These are phyloP conservation scores for Ceratitis capitata DNA, from an alignment of 1,140 invertebrate genomes.

Conservation along the genomic window DNA sequence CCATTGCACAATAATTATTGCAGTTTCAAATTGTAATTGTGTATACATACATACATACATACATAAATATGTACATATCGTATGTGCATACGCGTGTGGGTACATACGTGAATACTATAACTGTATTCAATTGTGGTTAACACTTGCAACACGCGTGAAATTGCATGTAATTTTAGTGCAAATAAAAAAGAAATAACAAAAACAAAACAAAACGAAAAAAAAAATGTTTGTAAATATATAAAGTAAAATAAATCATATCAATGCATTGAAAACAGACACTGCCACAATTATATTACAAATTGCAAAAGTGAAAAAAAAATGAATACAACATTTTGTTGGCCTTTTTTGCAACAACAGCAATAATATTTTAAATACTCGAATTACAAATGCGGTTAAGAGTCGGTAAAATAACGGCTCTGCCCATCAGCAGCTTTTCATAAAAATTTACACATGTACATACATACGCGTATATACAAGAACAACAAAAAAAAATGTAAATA, in stretches of 20 bases:
- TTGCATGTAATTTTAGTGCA: background rate
- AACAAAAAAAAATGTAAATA: no score
- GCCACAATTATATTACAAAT: background rate
- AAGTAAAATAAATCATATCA: constrained; percentile 9
- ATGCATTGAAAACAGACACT: background rate
- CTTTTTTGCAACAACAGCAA: background rate
- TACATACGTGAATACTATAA: background rate
- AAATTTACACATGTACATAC: background rate
- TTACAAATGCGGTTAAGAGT: constrained; percentile 23
- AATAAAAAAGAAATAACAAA: no score
- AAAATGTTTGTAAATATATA: constrained; percentile 6
- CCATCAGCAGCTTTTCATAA: no score
- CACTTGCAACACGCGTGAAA: background rate
- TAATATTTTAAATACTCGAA: constrained; percentile 20
- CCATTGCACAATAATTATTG: constrained; percentile 20
- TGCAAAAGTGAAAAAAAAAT: no score
- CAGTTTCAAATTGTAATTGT: background rate
- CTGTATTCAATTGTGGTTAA: constrained; percentile 29
- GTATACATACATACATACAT: no score
- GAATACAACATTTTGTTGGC: background rate
- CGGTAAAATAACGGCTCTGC: background rate
- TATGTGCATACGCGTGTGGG: background rate
- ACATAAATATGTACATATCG: no score
- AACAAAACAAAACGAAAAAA: no score
- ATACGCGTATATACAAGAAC: background rate